Percentiles rank a stretch among this genome's conserved stretches.
Conservation (phyloP, 2,888 invertebrate species). For the Trachelus stipa region DNA sequence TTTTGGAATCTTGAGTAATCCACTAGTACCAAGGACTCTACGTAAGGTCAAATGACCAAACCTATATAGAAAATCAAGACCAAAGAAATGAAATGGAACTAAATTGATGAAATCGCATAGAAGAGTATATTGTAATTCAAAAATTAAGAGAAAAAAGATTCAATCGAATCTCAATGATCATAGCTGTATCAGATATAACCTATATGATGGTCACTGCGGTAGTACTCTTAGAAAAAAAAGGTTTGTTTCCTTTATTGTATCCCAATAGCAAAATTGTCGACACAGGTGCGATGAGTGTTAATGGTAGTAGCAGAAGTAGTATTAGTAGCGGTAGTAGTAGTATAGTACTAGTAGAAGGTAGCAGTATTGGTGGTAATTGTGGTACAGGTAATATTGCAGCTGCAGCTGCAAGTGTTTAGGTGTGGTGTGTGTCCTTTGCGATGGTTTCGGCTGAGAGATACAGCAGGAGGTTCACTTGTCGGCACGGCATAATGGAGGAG, state of each 20-base stretch:
- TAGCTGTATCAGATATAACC: neutral
- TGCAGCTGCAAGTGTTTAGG: neutral
- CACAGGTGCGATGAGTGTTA: conserved; percentile 57
- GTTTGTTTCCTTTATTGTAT: conserved; percentile 45
- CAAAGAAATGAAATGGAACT: neutral
- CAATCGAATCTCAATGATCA: neutral
- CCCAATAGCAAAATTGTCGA: conserved; percentile 60
- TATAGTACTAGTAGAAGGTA: neutral
- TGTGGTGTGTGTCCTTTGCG: neutral
- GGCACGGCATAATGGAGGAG: conserved; percentile 16
- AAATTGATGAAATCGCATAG: neutral
- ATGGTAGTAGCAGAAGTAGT: conserved; percentile 40
- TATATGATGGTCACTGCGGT: neutral
- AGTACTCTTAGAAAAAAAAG: conserved; percentile 47
- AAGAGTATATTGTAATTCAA: neutral
- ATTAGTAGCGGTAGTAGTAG: neutral
- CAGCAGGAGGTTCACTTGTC: conserved; percentile 24
- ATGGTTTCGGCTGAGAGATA: neutral
- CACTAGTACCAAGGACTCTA: neutral
- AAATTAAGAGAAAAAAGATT: neutral
- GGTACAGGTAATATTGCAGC: conserved; percentile 21
- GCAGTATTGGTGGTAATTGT: conserved; percentile 4
- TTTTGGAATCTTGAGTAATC: neutral
- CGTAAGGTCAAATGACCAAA: neutral
- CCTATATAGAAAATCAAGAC: neutral